phyloP scores from a whole-genome alignment of 2,797 vertebrate genomes.

The Phoeniculus purpureus region DNA sequence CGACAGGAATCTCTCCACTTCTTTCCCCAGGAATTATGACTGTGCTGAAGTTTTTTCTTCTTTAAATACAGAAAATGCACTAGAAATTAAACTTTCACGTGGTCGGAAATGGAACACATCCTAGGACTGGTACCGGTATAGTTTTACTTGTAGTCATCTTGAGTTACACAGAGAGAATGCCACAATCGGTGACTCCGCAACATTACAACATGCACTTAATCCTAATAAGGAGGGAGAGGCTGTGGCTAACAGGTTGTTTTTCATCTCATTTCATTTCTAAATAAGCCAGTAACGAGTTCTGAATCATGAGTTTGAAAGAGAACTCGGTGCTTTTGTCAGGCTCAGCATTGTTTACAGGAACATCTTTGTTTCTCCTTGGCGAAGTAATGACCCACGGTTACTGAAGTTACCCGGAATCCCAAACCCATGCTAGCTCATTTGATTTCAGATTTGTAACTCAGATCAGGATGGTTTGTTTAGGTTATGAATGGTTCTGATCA shows the following conservation, averaged over 20 bases:
- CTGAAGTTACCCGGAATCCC: background rate
- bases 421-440: background rate
- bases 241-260: conserved; percentile 11
- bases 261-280: conserved; percentile 36
- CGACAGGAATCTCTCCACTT: background rate
- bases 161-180: background rate
- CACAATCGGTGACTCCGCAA: background rate
- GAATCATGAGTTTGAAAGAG: conserved; percentile 6
- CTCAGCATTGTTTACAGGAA: background rate
- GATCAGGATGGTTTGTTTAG: background rate
- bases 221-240: conserved; percentile 33
- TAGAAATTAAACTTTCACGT: background rate
- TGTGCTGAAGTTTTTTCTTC: background rate
- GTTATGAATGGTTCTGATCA: background rate
- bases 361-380: background rate
- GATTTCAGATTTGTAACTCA: background rate
- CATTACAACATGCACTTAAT: conserved; percentile 19
- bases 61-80: background rate
- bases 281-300: conserved; percentile 10
- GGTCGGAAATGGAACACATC: background rate
- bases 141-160: conserved; percentile 20
- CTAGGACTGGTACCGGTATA: background rate
- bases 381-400: background rate
- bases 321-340: background rate
- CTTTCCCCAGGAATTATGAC: background rate